These are phyloP conservation scores for Monochamus saltuarius DNA, from an alignment of 1,140 invertebrate species.

Conservation along the genomic window DNA sequence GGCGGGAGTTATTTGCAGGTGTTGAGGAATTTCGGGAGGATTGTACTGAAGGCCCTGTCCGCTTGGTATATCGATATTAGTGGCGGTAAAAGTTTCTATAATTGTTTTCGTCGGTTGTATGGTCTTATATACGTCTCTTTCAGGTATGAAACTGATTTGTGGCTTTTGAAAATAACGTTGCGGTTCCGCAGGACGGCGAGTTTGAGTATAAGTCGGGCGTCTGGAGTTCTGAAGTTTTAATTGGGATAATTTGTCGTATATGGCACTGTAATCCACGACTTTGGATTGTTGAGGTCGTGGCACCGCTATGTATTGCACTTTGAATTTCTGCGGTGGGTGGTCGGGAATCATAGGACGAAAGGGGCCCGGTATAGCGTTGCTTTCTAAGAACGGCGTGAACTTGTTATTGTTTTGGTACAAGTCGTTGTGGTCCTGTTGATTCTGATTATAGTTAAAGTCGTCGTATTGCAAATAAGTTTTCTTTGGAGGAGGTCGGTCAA, in stretches of 20 bases:
- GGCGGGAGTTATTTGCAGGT: background rate
- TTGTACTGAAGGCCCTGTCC: background rate
- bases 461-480: slow-evolving; percentile 3
- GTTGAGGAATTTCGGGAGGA: background rate
- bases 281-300: slow-evolving; percentile 17
- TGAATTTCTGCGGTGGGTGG: slow-evolving; percentile 9
- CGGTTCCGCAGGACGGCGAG: background rate
- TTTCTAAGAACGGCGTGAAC: slow-evolving; percentile 46
- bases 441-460: background rate
- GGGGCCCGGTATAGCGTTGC: slow-evolving; percentile 47
- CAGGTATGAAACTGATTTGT: slow-evolving; percentile 1
- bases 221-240: slow-evolving; percentile 38
- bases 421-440: slow-evolving; percentile 2
- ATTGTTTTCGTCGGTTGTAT: slow-evolving; percentile 42
- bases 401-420: slow-evolving; percentile 30
- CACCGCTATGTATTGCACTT: slow-evolving; percentile 22
- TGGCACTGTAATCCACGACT: slow-evolving; percentile 41
- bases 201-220: slow-evolving; percentile 3
- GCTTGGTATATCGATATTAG: slow-evolving; percentile 42
- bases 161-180: slow-evolving; percentile 4
- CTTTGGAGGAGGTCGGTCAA: background rate
- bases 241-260: slow-evolving; percentile 48
- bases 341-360: slow-evolving; percentile 37
- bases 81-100: slow-evolving; percentile 46
- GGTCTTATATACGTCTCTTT: slow-evolving; percentile 20